Evolutionary conservation across 2,888 invertebrate genomes (phyloP).

Genomic region (Catocala nupta): DNA sequence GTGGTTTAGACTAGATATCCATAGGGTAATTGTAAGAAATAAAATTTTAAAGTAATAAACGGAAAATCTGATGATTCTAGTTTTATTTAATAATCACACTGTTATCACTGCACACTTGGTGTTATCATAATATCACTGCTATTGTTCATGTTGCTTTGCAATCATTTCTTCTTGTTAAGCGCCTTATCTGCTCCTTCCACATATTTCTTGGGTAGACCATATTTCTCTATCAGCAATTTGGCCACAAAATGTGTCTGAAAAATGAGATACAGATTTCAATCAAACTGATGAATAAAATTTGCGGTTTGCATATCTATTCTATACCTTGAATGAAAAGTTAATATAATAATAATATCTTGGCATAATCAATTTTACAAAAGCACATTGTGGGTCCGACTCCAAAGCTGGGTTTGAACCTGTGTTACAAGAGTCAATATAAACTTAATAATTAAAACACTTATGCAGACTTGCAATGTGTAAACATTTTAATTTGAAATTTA

Average conservation of each 20-base stretch:
- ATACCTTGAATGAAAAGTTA: no score
- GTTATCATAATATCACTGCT: slow-evolving; percentile 21
- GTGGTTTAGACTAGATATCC: slow-evolving; percentile 10
- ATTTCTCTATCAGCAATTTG: slow-evolving; percentile 89
- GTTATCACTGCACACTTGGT: slow-evolving; percentile 45
- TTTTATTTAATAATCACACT: slow-evolving; percentile 48
- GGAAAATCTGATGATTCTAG: slow-evolving; percentile 33
- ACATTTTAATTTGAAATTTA: no score
- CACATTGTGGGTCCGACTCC: no score
- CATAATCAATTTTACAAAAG: no score
- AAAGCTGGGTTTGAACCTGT: no score
- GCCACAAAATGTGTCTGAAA: slow-evolving; percentile 82
- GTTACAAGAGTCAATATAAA: no score
- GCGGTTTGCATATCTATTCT: not conserved
- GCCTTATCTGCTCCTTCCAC: slow-evolving; percentile 92
- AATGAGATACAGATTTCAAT: not conserved
- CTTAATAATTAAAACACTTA: no score
- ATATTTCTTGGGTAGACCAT: slow-evolving; percentile 92
- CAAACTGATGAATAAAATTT: not conserved
- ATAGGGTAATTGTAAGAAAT: slow-evolving; percentile 36
- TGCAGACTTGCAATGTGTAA: no score
- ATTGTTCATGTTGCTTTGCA: slow-evolving; percentile 23
- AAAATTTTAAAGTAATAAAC: slow-evolving; percentile 41
- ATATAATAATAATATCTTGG: no score
- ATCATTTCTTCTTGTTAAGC: slow-evolving; percentile 89